Percentiles rank a stretch among this genome's conserved stretches.
Conservation (phyloP, 2,888 invertebrate genomes). For the Xestia c-nigrum region DNA sequence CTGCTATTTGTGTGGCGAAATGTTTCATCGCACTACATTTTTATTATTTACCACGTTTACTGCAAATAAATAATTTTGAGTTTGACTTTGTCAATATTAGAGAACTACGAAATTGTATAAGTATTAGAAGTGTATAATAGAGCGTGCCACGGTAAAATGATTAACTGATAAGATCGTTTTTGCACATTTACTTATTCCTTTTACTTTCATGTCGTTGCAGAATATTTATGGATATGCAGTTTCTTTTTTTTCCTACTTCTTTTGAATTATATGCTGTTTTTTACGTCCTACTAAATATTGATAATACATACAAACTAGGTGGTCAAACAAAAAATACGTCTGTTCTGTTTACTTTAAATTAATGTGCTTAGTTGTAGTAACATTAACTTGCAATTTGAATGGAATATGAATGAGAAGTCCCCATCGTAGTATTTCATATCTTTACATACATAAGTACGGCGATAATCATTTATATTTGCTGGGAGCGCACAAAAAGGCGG, state of each 20-base stretch:
- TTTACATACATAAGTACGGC: slow-evolving; percentile 45
- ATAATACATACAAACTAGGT: slow-evolving; percentile 27
- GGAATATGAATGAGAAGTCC: slow-evolving; percentile 54
- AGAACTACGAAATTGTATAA: neutral
- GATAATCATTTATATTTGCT: slow-evolving; percentile 60
- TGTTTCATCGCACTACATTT: too few species aligned
- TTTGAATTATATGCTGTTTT: slow-evolving; percentile 50
- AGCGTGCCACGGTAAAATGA: slow-evolving; percentile 17
- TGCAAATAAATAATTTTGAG: too few species aligned
- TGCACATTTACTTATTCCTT: slow-evolving; percentile 38
- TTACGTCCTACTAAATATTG: slow-evolving; percentile 69
- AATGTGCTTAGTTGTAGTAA: slow-evolving; percentile 28
- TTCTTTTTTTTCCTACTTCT: slow-evolving; percentile 20
- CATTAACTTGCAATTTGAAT: slow-evolving; percentile 51
- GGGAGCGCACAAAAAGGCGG: slow-evolving; percentile 66
- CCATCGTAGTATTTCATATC: slow-evolving; percentile 51
- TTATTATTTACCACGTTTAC: too few species aligned
- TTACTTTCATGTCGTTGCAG: slow-evolving; percentile 38
- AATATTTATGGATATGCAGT: slow-evolving; percentile 25
- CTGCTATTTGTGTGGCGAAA: too few species aligned
- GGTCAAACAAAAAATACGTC: slow-evolving; percentile 39
- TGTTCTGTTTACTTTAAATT: slow-evolving; percentile 37
- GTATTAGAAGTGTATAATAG: neutral
- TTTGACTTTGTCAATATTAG: neutral
- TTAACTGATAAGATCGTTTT: slow-evolving; percentile 22